Conservation (phyloP, 2,797 vertebrate species). For the Novumbra hubbsi region DNA sequence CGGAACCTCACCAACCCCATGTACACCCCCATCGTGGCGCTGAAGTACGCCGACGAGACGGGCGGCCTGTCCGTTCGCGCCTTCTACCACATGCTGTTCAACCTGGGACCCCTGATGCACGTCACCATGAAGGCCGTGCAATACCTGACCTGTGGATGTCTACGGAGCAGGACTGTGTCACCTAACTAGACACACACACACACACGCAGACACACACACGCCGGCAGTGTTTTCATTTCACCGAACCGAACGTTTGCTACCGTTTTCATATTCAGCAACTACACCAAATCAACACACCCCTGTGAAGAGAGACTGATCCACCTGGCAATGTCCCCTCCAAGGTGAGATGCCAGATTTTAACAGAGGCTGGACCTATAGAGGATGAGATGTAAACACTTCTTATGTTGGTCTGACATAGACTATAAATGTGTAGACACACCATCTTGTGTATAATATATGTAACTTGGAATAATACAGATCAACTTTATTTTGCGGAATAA, state of each 20-base stretch:
- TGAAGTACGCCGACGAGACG: constrained; percentile 79
- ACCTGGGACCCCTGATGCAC: constrained; percentile 74
- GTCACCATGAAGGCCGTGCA: constrained; percentile 69
- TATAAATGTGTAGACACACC: constrained; percentile 1
- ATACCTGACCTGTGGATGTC: constrained; percentile 70
- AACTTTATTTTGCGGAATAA: background rate
- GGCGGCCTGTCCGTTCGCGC: constrained; percentile 69
- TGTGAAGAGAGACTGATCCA: background rate
- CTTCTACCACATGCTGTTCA: constrained; percentile 80
- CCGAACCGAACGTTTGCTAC: too few relatives aligned
- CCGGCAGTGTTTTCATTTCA: background rate
- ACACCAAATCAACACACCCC: background rate
- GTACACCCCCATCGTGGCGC: constrained; percentile 69
- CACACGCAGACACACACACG: background rate
- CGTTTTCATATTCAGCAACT: background rate
- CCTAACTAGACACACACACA: constrained; percentile 53
- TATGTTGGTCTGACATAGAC: constrained; percentile 7
- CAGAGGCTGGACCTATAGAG: background rate
- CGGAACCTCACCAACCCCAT: constrained; percentile 69
- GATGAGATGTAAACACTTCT: constrained; percentile 10
- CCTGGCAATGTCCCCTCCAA: background rate
- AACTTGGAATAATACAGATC: background rate
- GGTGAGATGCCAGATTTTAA: constrained; percentile 26
- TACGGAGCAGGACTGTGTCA: constrained; percentile 64
- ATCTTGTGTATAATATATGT: background rate